These are phyloP conservation scores for Nesospiza acunhae DNA, from an alignment of 2,113 vertebrate species.

Conservation along the genomic window DNA sequence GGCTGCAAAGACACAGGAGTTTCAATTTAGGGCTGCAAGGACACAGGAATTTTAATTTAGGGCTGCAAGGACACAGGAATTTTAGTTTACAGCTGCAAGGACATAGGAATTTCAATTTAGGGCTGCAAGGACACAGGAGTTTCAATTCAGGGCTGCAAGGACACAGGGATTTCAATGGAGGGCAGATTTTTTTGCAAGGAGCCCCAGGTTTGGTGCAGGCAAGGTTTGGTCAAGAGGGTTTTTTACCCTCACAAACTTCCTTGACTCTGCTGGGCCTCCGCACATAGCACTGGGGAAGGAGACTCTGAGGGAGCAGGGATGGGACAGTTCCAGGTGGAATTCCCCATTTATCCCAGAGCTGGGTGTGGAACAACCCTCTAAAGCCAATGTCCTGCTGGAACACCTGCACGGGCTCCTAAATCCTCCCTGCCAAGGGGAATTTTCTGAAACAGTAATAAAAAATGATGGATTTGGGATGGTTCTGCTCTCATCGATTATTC, in stretches of 20 bases:
- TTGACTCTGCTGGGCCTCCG: not conserved
- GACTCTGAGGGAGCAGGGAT: not conserved
- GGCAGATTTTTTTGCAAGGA: not conserved
- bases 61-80: accelerated
- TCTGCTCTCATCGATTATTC: not conserved
- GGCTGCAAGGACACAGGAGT: too few relatives aligned
- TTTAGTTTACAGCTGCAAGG: not conserved
- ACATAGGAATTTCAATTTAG: not conserved
- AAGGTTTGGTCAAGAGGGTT: not conserved
- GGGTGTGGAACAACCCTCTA: not conserved
- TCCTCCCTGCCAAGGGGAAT: not conserved
- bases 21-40: too few relatives aligned
- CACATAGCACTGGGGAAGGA: accelerated
- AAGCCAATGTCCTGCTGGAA: not conserved
- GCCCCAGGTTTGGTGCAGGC: not conserved
- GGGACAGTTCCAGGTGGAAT: not conserved
- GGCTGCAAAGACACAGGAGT: too few relatives aligned
- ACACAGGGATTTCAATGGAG: too few relatives aligned
- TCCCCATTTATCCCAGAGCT: not conserved
- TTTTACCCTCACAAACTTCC: not conserved
- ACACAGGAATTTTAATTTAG: too few relatives aligned
- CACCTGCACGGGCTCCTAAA: not conserved
- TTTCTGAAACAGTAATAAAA: not conserved
- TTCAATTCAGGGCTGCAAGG: too few relatives aligned
- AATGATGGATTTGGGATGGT: accelerated